These are phyloP conservation scores for Neosilurus hyrtlii DNA, from an alignment of 2,797 vertebrate species.

Conservation along the genomic window DNA sequence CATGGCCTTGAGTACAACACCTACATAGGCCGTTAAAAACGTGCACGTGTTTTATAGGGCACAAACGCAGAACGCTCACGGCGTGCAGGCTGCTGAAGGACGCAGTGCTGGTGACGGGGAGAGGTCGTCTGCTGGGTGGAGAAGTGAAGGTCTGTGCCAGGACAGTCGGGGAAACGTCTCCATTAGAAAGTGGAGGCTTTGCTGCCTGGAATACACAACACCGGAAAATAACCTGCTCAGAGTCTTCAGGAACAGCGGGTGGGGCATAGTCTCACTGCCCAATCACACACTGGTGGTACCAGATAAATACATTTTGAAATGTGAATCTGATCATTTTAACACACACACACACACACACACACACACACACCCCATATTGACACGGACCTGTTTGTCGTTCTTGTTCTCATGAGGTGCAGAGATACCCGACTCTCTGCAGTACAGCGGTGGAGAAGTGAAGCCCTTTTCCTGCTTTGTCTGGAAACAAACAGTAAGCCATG, in stretches of 20 bases:
- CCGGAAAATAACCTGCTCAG: constrained; percentile 8
- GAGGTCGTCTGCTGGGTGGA: constrained; percentile 73
- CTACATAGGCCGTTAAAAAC: no score
- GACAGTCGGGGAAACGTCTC: constrained; percentile 60
- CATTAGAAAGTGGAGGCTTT: constrained; percentile 72
- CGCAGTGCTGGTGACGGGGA: constrained; percentile 68
- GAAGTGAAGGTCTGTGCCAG: constrained; percentile 73
- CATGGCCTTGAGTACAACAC: background rate
- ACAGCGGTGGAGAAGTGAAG: constrained; percentile 65
- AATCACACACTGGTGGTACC: no score
- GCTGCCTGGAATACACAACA: constrained; percentile 60
- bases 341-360: no score
- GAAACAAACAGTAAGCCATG: background rate
- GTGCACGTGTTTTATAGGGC: background rate
- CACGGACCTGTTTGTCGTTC: constrained; percentile 29
- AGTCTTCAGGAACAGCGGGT: background rate
- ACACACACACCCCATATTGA: no score
- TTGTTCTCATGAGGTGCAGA: constrained; percentile 59
- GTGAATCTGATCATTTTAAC: background rate
- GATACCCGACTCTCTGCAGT: constrained; percentile 57
- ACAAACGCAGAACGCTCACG: constrained; percentile 70
- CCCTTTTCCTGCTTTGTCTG: constrained; percentile 41
- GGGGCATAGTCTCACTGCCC: no score
- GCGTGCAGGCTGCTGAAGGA: constrained; percentile 85
- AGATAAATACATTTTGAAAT: no score